Percentiles rank a stretch among this genome's conserved stretches.
Evolutionary conservation across 2,888 invertebrate species (phyloP).

Genomic region (Gasteruption jaculator): DNA sequence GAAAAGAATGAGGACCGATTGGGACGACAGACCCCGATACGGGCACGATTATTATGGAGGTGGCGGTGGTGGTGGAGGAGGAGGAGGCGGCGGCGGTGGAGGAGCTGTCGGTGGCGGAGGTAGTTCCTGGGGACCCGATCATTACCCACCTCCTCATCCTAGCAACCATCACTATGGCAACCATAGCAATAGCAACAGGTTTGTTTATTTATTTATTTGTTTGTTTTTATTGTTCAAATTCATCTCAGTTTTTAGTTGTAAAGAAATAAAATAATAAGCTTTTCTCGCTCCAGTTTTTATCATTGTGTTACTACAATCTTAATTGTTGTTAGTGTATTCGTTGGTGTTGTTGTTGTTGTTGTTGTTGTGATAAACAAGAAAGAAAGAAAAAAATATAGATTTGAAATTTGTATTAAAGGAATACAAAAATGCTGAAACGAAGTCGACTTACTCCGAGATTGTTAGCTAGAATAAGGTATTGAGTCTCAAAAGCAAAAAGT

Average conservation of each 20-base stretch:
- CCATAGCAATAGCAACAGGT: constrained; percentile 49
- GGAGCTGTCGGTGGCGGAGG: constrained; percentile 25
- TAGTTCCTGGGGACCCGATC: constrained; percentile 41
- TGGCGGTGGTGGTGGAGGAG: constrained; percentile 18
- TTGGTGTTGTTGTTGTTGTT: constrained; percentile 5
- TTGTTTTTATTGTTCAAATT: constrained; percentile 10
- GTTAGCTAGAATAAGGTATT: constrained; percentile 40
- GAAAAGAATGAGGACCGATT: constrained; percentile 72
- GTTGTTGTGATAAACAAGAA: no score
- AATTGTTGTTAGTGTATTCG: not conserved
- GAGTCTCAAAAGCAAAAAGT: not conserved
- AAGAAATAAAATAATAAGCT: no score
- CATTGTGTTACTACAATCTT: no score
- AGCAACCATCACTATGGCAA: constrained; percentile 62
- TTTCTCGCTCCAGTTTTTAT: no score
- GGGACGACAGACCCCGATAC: constrained; percentile 57
- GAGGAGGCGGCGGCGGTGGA: constrained; percentile 21
- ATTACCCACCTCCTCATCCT: constrained; percentile 55
- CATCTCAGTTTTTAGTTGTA: constrained; percentile 1
- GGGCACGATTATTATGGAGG: constrained; percentile 41
- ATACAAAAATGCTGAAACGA: constrained; percentile 26
- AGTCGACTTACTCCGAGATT: constrained; percentile 43
- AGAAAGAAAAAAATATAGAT: no score
- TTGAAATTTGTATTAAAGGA: constrained; percentile 12
- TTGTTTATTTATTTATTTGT: constrained; percentile 22